Evolutionary conservation across 2,113 vertebrate genomes (phyloP), one percentile per base, ranked within the genome.

Genomic region (Columbina picui): DNA sequence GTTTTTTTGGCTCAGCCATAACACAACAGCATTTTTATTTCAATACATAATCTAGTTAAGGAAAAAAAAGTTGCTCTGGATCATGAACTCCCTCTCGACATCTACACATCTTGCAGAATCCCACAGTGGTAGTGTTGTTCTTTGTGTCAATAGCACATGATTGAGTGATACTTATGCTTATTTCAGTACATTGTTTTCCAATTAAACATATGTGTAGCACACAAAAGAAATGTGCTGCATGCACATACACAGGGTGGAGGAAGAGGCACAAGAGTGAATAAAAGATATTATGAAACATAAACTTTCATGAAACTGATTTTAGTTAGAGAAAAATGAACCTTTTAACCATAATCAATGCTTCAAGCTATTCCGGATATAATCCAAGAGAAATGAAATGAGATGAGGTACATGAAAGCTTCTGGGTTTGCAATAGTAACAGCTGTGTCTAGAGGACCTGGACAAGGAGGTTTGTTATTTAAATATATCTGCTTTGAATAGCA

Each of bases 351-450:
- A 94, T 71, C 77, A 93, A 32, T 80, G 88, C 94, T 96, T 96
- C 55, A 71, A 96, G 97, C 91, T 86, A 80, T 84, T 96, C 85
- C 34, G 32, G 70, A 91, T 71, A 96, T 91, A 96, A 94, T 89
- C 91, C 97, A 97, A 73, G 39, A 94, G 57, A 97, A 94, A 95
- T 76, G 57, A 97, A 97, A 97, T 94, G 47, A 93, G 88, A 93
- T 73, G 65, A 85, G 63, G 36, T 64, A 97, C 80, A 93, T 96
- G 85, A 96, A 97, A 96, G 43, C 55, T 77, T 95, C 90, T 95
- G 82, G 7, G 70, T 96, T 92, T 96, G 79, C 79, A 96, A 91
- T 74, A 93, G 93, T 87, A 97, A 91, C 97, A 97, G 80, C 94
- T 98, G 97, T 92, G 76, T 84, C 60, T 82, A 88, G 36, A 53